Percentiles rank a stretch among this genome's conserved stretches.
phyloP scores from a whole-genome alignment of 2,888 invertebrate genomes.

The Lapara coniferarum region DNA sequence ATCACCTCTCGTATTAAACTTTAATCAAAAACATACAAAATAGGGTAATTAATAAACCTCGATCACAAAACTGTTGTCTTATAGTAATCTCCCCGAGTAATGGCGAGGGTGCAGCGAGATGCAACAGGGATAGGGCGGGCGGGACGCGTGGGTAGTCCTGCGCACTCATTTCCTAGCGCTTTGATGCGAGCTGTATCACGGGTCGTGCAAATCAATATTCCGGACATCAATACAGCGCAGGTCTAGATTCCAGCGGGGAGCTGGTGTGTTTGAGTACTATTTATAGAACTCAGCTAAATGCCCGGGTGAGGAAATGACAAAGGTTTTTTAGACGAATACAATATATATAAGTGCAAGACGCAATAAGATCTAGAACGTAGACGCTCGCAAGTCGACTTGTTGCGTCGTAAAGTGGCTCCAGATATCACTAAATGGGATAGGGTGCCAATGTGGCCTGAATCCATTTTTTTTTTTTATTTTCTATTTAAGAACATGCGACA shows the following conservation, averaged over 20 bases:
- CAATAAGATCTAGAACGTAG: too few relatives aligned
- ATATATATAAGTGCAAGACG: too few relatives aligned
- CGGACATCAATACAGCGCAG: slow-evolving; percentile 33
- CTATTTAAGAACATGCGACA: too few relatives aligned
- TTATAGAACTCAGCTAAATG: not conserved
- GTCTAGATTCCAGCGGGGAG: slow-evolving; percentile 34
- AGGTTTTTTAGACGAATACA: not conserved
- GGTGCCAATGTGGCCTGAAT: not conserved
- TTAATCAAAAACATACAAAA: not conserved
- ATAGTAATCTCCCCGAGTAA: not conserved
- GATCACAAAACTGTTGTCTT: not conserved
- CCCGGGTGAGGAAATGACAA: not conserved
- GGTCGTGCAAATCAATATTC: slow-evolving; percentile 10
- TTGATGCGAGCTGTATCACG: not conserved
- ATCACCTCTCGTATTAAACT: too few relatives aligned
- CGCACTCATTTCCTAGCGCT: not conserved
- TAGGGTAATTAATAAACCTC: not conserved
- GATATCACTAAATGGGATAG: too few relatives aligned
- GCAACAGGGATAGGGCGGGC: not conserved
- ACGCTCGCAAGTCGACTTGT: too few relatives aligned
- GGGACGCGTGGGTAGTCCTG: not conserved
- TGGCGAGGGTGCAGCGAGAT: not conserved
- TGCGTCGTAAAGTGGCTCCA: not conserved
- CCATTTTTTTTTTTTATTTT: too few relatives aligned
- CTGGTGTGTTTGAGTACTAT: not conserved